Evolutionary conservation across 2,113 vertebrate genomes (phyloP).

Genomic region (Sceloporus tristichus): DNA sequence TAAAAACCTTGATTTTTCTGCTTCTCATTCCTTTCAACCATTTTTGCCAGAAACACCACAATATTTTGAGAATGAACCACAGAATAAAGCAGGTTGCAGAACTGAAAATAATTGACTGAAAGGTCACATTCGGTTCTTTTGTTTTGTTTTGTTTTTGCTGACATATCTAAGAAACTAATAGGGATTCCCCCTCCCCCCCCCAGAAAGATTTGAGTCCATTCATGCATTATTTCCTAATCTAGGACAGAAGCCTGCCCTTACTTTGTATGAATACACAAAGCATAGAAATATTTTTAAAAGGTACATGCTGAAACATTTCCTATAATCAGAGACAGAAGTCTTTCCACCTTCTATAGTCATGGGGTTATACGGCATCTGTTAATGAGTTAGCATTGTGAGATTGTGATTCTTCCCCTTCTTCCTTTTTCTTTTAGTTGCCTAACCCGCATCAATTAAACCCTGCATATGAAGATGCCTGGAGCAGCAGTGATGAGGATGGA

Average conservation of each 20-base stretch:
- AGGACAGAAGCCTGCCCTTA: background rate
- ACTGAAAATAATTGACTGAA: background rate
- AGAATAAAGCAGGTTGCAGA: background rate
- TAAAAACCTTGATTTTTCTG: no score
- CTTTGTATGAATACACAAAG: background rate
- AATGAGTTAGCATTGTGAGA: background rate
- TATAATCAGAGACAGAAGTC: background rate
- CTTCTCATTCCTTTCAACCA: background rate
- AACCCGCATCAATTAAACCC: constrained; percentile 77
- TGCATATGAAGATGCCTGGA: constrained; percentile 93
- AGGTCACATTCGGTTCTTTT: background rate
- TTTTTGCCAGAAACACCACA: background rate
- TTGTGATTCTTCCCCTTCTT: constrained; percentile 37
- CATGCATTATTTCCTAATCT: background rate
- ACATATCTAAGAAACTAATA: background rate
- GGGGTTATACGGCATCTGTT: background rate
- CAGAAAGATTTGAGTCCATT: background rate
- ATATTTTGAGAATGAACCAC: background rate
- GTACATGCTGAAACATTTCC: constrained; percentile 5
- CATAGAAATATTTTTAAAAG: background rate
- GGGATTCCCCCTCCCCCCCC: background rate
- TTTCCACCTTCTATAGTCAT: background rate
- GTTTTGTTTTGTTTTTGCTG: background rate
- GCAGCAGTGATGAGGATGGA: constrained; percentile 91
- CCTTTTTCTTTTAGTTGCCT: constrained; percentile 73